phyloP scores from a whole-genome alignment of 2,888 invertebrate genomes.

The Habrosyne pyritoides region DNA sequence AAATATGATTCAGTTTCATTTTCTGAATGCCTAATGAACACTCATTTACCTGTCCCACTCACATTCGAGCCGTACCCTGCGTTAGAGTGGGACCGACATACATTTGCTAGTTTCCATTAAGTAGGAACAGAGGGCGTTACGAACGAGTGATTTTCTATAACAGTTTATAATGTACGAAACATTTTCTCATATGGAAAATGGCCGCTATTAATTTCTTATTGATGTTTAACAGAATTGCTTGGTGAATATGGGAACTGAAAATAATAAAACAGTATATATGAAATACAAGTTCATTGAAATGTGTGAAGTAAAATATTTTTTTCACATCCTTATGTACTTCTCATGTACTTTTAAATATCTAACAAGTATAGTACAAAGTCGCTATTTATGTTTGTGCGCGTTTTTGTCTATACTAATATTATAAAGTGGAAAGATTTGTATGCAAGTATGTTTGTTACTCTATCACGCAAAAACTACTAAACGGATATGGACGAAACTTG shows the following conservation, averaged over 20 bases:
- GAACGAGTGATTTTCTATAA: slow-evolving; percentile 11
- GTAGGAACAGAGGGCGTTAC: slow-evolving; percentile 16
- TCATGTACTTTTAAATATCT: no score
- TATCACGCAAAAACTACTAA: no score
- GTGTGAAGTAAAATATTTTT: no score
- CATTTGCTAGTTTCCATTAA: slow-evolving; percentile 15
- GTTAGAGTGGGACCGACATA: slow-evolving; percentile 31
- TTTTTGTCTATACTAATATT: no score
- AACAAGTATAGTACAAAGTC: no score
- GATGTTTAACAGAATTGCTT: slow-evolving; percentile 24
- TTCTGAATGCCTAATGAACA: slow-evolving; percentile 74
- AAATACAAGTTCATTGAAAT: no score
- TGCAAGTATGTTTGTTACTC: no score
- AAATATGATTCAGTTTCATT: slow-evolving; percentile 75
- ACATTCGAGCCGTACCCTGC: slow-evolving; percentile 8
- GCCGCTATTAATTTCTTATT: slow-evolving; percentile 37
- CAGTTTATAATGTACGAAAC: background rate
- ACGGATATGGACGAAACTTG: no score
- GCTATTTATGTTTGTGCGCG: no score
- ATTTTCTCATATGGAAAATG: slow-evolving; percentile 17
- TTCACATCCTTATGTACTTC: no score
- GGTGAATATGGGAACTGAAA: slow-evolving; percentile 6
- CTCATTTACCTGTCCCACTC: slow-evolving; percentile 52
- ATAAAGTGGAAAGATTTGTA: no score
- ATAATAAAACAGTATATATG: background rate